Evolutionary conservation across 2,888 invertebrate species (phyloP), one percentile per base, ranked within the genome.

Genomic region (Synanthedon vespiformis): DNA sequence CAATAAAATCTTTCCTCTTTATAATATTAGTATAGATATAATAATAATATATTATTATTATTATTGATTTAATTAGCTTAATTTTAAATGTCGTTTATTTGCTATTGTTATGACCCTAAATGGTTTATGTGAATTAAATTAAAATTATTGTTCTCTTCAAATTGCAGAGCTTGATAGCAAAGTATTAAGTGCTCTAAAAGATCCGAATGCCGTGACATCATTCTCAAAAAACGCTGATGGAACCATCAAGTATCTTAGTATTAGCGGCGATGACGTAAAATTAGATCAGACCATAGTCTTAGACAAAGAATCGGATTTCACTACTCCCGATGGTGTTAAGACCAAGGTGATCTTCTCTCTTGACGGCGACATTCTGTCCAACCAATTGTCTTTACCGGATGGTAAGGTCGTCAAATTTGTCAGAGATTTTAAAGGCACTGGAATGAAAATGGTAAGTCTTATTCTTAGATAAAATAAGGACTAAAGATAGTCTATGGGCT

Each of bases 171-270:
- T 22, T 22, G 22, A 22, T 22, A 22, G 22, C 22, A 22, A 22
- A 22, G 1, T 4, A 22, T 22, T 22, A 22, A 22, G 22, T 22
- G 5, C 22, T 22, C 22, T 22, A 22, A 22, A 22, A 22, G 22
- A 51, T 11, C 40, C 44, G 2, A 57, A 56, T 6, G 16, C 56
- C 40, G 41, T 54, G 2, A 52, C 55, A 8, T 51, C 52, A 40
- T 60, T 56, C 54, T 51, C 52, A 2, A 57, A 57, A 54, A 60
- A 58, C 47, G 54, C 50, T 27, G 59, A 60, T 13, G 57, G 57
- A 14, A 56, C 53, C 50, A 51, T 55, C 51, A 54, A 55, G 49
- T 60, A 58, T 53, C 41, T 52, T 11, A 54, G 54, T 48, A 52
- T 55, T 16, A 34, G 49, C 27, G 40, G 41, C 27, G 57, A 51